Base-by-base conservation (phyloP, 2,113 vertebrate genomes). In the Menura novaehollandiae region DNA sequence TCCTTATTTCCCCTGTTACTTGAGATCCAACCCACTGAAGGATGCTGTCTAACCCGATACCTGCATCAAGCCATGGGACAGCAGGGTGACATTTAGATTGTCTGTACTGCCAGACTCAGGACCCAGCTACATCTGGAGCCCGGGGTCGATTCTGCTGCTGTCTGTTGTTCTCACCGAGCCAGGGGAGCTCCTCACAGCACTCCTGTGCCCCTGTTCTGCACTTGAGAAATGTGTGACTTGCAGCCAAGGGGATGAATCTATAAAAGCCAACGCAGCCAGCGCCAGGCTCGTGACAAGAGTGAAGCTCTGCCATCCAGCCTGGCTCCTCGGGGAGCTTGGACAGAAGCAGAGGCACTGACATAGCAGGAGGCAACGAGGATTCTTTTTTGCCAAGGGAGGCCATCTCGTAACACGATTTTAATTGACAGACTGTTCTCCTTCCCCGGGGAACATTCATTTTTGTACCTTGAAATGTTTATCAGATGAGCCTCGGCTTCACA, bases 391-490 rank as follows among this genome's bases (percentile, higher is more conserved):
- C 60, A 64, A 43, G 73, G 91, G 69, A 93, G 43, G 64, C 93
- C 52, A 72, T 49, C 75, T 86, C 33, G 0, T 94, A 78, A 85
- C 49, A 33, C 22, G 26, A 74, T 91, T 91, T 88, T 91, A 91
- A 83, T 89, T 89, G 92, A 88, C 74, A 18, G 87, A 19, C 78
- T 91, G 27, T 78, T 85, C 85, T 86, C 62, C 85, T 96, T 97
- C 84, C 90, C 74, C 73, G 74, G 77, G 77, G 81, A 28, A 91
- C 89, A 4, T 84, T 93, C 85, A 94, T 94, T 92, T 95, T 85
- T 64, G 28, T 95, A 92, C 91, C 84, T 94, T 89, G 84, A 96
- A 96, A 97, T 97, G 91, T 97, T 95, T 96, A 96, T 97, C 92
- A 95, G 83, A 80, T 92, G 91, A 95, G 91, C 76, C 91, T 78